Evolutionary conservation across 2,888 invertebrate species (phyloP).

Genomic region (Opisthograptis luteolata): DNA sequence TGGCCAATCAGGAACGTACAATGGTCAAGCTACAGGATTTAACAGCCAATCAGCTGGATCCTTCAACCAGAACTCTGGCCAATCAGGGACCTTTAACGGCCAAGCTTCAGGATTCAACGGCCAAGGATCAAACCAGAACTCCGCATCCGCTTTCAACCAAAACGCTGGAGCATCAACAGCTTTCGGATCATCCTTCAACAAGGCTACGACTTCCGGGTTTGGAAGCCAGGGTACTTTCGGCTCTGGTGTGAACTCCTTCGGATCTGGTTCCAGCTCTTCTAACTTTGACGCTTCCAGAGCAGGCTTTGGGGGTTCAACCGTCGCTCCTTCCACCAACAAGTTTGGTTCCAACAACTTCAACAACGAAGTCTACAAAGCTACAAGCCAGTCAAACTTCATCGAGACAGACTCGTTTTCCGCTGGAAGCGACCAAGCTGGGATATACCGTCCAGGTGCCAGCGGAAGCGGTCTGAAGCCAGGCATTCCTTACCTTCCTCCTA

Average conservation of each 20-base stretch:
- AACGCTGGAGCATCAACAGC: constrained; percentile 27
- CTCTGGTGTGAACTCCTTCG: constrained; percentile 33
- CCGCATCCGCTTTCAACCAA: constrained; percentile 23
- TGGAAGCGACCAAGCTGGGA: constrained; percentile 61
- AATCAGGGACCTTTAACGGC: constrained; percentile 6
- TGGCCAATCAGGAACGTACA: constrained; percentile 21
- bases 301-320: constrained; percentile 45
- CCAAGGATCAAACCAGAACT: constrained; percentile 24
- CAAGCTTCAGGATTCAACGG: constrained; percentile 18
- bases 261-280: constrained; percentile 34
- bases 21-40: constrained; percentile 5
- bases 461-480: constrained; percentile 70
- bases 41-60: constrained; percentile 5
- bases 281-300: constrained; percentile 28
- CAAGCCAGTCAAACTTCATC: constrained; percentile 68
- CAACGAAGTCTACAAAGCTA: constrained; percentile 59
- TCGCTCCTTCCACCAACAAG: constrained; percentile 45
- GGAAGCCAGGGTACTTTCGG: constrained; percentile 35
- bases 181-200: constrained; percentile 39
- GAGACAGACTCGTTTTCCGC: constrained; percentile 68
- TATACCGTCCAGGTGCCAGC: constrained; percentile 63
- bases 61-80: constrained; percentile 21
- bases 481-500: constrained; percentile 76
- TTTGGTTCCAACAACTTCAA: constrained; percentile 47
- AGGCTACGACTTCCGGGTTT: constrained; percentile 30